These are phyloP conservation scores for Nomada fabriciana DNA, from an alignment of 2,888 invertebrate species.

Conservation along the genomic window DNA sequence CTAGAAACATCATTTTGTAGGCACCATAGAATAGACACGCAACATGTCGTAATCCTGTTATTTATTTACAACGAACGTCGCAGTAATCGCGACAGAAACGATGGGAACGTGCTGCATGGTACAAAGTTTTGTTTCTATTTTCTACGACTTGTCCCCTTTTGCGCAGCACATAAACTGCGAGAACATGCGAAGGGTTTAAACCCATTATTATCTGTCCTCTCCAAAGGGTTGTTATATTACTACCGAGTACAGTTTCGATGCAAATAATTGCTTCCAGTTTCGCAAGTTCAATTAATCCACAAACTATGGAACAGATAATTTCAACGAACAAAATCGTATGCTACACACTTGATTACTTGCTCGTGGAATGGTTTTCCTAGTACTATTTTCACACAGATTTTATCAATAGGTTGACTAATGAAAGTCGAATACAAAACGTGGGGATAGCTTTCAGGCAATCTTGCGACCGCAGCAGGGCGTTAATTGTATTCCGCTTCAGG, in stretches of 20 bases:
- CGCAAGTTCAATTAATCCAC: background rate
- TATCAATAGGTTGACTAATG: background rate
- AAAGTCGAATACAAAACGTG: slow-evolving; percentile 8
- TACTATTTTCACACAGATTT: background rate
- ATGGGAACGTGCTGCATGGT: background rate
- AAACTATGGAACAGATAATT: background rate
- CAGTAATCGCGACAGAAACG: background rate
- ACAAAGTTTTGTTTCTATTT: background rate
- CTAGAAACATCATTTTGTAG: background rate
- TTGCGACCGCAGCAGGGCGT: background rate
- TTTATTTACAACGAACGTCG: background rate
- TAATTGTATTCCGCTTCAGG: background rate
- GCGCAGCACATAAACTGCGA: background rate
- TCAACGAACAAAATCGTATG: background rate
- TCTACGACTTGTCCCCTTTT: background rate
- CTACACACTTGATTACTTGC: too few relatives aligned
- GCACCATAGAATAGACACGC: background rate
- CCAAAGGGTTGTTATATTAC: background rate
- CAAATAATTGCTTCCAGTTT: background rate
- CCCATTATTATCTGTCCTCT: slow-evolving; percentile 4
- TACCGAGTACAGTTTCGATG: background rate
- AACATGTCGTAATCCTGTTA: background rate
- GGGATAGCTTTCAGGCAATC: background rate
- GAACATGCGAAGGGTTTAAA: background rate
- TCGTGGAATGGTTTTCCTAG: too few relatives aligned